Base-by-base conservation (phyloP, 2,888 invertebrate species). In the Rhimphoctona megacephalus region DNA sequence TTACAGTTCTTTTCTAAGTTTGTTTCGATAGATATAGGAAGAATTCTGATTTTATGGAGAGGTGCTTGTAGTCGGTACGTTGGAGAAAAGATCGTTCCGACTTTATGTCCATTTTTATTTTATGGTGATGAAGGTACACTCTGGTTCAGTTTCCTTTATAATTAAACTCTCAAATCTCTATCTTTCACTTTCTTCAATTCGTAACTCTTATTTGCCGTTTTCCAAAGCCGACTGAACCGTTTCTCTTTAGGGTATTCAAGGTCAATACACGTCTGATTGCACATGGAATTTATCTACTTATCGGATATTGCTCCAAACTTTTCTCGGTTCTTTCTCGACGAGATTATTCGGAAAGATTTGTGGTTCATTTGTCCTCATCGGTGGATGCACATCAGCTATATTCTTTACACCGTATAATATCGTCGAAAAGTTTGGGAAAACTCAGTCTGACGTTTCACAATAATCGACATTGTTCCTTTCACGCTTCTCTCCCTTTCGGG, bases 221-320 rank as follows among this genome's bases (percentile, higher is more conserved):
- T 30, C 17, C 61, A 61, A 17, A 61, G 61, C 25, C 17, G 7
- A 17, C 17, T 1, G 11, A 61, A 9, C 25, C 61, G 54, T 54
- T 9, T 7, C 69, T 17, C 22, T 17, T 43, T 6, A 11, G 39
- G 69, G 30, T 79, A 79, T 79, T 57, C 79, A 61, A 79, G 79
- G 57, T 69, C 54, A 52, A 78, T 19, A 49, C 22, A 36, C 43
- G 67, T 69, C 67, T 67, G 69, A 79, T 46, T 30, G 19, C 25
- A 43, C 61, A 69, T 54, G 22, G 46, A 46, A 72, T 72, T 61
- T 72, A 57, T 80, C 70, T 61, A 80, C 61, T 78, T 52, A 25
- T 14, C n/a, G 7, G 17, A 25, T 22, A 57, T 57, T 57, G 54
- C 22, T 57, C 1, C 14, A 30, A 57, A 57, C 57, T 57, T 57